Percentiles rank a stretch among this genome's conserved stretches.
Conservation (phyloP, 2,888 invertebrate species). For the Acanthococcus lagerstroemiae region DNA sequence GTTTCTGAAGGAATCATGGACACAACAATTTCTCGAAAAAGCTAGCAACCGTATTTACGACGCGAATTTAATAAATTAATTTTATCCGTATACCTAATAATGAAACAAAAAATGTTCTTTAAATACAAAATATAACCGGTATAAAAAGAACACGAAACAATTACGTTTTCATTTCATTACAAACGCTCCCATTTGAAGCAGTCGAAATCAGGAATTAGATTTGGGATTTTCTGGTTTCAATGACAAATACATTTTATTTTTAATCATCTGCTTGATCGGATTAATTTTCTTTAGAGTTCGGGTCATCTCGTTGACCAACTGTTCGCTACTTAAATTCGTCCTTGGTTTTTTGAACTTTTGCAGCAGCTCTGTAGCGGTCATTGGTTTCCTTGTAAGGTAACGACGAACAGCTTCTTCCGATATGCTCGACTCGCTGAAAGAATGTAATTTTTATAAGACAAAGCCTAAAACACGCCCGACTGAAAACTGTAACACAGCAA, state of each 20-base stretch:
- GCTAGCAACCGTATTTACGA: too few species aligned
- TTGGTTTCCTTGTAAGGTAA: conserved; percentile 90
- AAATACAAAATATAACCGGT: too few species aligned
- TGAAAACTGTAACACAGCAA: neutral
- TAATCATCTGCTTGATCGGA: conserved; percentile 81
- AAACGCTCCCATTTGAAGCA: too few species aligned
- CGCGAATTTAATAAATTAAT: too few species aligned
- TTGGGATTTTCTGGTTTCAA: conserved; percentile 54
- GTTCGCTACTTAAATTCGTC: conserved; percentile 78
- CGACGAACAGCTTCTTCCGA: conserved; percentile 90
- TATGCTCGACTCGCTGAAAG: conserved; percentile 69
- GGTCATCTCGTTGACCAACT: conserved; percentile 86
- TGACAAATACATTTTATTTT: conserved; percentile 89
- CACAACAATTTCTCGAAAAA: too few species aligned
- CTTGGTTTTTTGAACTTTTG: conserved; percentile 94
- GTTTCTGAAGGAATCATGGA: too few species aligned
- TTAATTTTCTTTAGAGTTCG: conserved; percentile 90
- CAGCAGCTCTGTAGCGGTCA: conserved; percentile 91
- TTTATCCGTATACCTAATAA: too few species aligned
- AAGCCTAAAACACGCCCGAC: neutral
- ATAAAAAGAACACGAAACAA: too few species aligned
- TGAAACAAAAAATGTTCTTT: too few species aligned
- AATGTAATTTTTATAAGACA: neutral
- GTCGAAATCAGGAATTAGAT: too few species aligned
- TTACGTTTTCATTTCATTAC: too few species aligned